These are phyloP conservation scores for Anthopleura sola DNA, from an alignment of 64 coral and sea anemone species.

Conservation along the genomic window DNA sequence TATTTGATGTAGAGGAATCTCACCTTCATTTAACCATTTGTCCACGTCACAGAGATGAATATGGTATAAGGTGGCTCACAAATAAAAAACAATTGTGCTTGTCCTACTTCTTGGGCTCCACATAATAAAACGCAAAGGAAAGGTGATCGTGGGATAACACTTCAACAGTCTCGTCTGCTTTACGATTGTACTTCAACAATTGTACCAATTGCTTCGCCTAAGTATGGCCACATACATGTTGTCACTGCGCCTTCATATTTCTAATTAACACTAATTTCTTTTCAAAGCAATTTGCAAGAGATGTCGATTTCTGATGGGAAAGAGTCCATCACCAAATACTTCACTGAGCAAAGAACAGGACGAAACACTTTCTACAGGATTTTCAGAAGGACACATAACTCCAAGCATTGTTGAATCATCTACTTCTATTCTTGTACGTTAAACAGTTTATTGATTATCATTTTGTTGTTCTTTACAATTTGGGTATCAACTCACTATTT, in stretches of 20 bases:
- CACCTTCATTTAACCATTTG: constrained; percentile 39
- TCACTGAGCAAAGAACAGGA: neutral
- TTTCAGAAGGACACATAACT: neutral
- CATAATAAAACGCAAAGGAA: constrained; percentile 19
- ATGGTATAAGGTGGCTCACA: constrained; percentile 28
- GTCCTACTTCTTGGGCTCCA: constrained; percentile 31
- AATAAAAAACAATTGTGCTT: constrained; percentile 43
- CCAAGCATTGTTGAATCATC: too few relatives aligned
- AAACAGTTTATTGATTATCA: too few relatives aligned
- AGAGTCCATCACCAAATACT: constrained; percentile 9
- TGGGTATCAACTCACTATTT: too few relatives aligned
- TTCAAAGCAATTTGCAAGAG: constrained; percentile 40
- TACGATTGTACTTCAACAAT: constrained; percentile 28
- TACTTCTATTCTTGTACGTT: too few relatives aligned
- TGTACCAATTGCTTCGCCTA: constrained; percentile 32
- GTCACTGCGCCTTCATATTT: constrained; percentile 8
- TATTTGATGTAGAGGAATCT: constrained; percentile 34
- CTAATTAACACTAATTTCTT: constrained; percentile 28
- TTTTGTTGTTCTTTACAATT: too few relatives aligned
- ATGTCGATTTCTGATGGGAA: constrained; percentile 33
- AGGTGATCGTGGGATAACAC: constrained; percentile 28
- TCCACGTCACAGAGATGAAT: constrained; percentile 40
- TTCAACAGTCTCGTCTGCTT: constrained; percentile 32
- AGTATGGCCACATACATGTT: neutral
- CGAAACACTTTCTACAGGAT: neutral